Evolutionary conservation across 2,113 vertebrate genomes (phyloP), one percentile per base, ranked within the genome.

Genomic region (Periophthalmus modestus): DNA sequence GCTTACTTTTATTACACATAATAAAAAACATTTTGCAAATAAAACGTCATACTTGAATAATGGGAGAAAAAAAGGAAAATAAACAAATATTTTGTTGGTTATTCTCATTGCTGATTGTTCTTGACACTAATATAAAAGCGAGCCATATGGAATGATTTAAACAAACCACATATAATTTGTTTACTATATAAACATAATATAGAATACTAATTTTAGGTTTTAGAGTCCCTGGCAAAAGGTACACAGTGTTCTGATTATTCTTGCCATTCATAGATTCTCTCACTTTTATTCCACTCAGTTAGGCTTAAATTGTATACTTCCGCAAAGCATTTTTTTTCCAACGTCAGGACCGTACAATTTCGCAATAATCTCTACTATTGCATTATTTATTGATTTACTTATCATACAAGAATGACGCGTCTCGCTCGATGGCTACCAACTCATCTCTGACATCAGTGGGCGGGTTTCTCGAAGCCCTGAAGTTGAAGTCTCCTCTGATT

Each of bases 401-500:
- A 78, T 88, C 77, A 74, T 66, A 3, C 59, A 65, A 68, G 58
- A 68, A 24, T 93, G 91, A 94, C 93, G 91, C 91, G 91, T 90
- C 85, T 43, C 9, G 57, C 50, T 85, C 74, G 18, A 79, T 70
- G 55, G 69, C 11, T 43, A 57, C 75, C 80, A 84, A 23, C 85
- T 89, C 84, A 73, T 66, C 89, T 73, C 80, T 75, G 62, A 55
- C 79, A 50, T 66, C 48, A 55, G 58, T 39, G 66, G 81, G 55
- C 21, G 74, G 62, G 14, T 15, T 19, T 23, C 0, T 2, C 11
- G 13, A 24, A 69, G 18, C 66, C 54, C 5, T 13, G 11, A 16
- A 69, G 19, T 19, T 33, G 19, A 75, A 2, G 19, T 78, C 14
- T 43, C 11, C 6, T 67, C 0, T 75, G 76, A 93, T 94, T 94